phyloP scores from a whole-genome alignment of 2,888 invertebrate genomes.

The Xestia xanthographa region DNA sequence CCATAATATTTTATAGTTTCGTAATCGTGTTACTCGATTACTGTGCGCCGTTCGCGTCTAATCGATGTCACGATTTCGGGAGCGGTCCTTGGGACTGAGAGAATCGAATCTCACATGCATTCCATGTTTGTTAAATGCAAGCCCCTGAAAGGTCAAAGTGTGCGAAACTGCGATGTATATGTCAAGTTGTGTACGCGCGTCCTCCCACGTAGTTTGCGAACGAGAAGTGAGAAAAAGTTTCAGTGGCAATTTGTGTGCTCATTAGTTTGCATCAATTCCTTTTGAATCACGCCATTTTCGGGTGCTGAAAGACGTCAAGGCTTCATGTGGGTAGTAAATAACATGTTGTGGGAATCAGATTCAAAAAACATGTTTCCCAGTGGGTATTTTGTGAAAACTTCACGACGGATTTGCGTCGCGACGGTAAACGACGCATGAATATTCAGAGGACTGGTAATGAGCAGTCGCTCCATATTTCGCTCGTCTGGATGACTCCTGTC shows the following conservation, averaged over 20 bases:
- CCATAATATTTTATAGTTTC: slow-evolving; percentile 89
- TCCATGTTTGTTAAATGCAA: slow-evolving; percentile 69
- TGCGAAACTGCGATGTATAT: slow-evolving; percentile 45
- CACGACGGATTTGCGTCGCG: slow-evolving; percentile 62
- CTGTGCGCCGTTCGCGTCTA: slow-evolving; percentile 83
- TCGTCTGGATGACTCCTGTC: slow-evolving; percentile 71
- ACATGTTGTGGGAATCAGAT: slow-evolving; percentile 11
- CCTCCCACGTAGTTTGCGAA: slow-evolving; percentile 46
- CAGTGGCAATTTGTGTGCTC: slow-evolving; percentile 35
- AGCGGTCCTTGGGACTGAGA: slow-evolving; percentile 76
- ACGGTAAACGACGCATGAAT: slow-evolving; percentile 79
- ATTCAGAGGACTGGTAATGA: slow-evolving; percentile 82
- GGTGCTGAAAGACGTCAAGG: slow-evolving; percentile 17
- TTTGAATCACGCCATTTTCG: slow-evolving; percentile 15
- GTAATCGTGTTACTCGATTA: slow-evolving; percentile 88
- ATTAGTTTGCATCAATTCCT: slow-evolving; percentile 48
- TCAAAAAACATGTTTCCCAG: slow-evolving; percentile 43
- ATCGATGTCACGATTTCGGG: slow-evolving; percentile 88
- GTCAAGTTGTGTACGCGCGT: slow-evolving; percentile 33
- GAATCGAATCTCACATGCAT: slow-evolving; percentile 72
- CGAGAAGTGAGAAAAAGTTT: slow-evolving; percentile 44
- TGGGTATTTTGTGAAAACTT: slow-evolving; percentile 58
- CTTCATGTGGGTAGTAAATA: slow-evolving; percentile 16
- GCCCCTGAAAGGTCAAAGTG: slow-evolving; percentile 70
- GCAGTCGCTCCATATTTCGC: slow-evolving; percentile 81